Evolutionary conservation across 2,888 invertebrate genomes (phyloP), one percentile per base, ranked within the genome.

Genomic region (Habrosyne pyritoides): DNA sequence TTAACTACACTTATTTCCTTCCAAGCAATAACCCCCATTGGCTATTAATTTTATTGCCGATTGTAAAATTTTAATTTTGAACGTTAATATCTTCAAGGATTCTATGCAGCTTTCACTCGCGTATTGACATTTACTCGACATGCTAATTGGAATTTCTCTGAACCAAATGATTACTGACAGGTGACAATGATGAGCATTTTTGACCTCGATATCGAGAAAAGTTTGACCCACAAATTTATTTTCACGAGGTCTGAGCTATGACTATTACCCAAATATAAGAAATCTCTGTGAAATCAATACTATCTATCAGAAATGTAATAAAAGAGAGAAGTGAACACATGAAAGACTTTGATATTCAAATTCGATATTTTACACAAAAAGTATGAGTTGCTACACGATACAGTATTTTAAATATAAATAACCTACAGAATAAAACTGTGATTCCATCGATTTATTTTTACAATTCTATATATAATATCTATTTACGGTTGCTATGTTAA

Each of bases 101-200:
- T 64, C 67, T 57, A 65, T 66, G 61, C 57, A 67, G 72, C 87
- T 89, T 89, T 89, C 87, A 77, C 85, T 76, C 54, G 63, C 61
- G 66, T 65, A 64, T 75, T 74, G 71, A 75, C 74, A 65, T 70
- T 70, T 63, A 71, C 66, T 65, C 61, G 69, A 81, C 76, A 81
- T 79, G 80, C 75, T 85, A 83, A 84, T 84, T 79, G 76, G 57
- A 78, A 79, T 86, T 86, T 86, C 82, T 73, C 81, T 69, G 63
- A 62, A 53, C 66, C 63, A 72, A 73, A 64, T 58, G 54, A 53
- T 50, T 75, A 76, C 75, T 79, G 79, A 79, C 80, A 79, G 69
- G 69, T 75, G 75, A 73, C 73, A 73, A 73, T 68, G 66, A 75
- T 79, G 72, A 70, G 61, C 58, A 72, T 73, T 66, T 64, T 61